A percentile compares a stretch with the other conserved stretches of the same genome.
Conservation (phyloP, 2,113 vertebrate species). For the Myotis davidii region DNA sequence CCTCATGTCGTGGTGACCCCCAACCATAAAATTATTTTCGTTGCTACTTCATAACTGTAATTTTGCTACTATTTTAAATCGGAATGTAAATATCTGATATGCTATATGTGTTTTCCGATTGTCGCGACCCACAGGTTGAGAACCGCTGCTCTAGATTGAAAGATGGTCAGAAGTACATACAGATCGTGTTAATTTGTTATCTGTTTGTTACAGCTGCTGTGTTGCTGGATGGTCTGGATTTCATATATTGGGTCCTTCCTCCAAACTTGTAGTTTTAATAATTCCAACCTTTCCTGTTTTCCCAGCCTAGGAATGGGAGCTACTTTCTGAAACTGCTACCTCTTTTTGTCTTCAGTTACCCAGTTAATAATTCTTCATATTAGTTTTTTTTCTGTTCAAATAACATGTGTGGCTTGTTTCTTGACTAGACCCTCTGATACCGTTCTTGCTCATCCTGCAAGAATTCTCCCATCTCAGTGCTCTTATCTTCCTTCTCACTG, state of each 20-base stretch:
- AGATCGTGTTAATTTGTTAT: not conserved
- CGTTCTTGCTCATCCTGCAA: not conserved
- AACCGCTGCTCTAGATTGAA: not conserved
- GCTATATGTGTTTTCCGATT: too few species aligned
- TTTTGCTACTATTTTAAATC: too few species aligned
- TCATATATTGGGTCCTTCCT: not conserved
- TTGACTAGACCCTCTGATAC: not conserved
- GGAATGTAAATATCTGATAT: too few species aligned
- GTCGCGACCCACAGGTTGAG: too few species aligned
- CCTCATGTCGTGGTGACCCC: too few species aligned
- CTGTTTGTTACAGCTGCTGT: not conserved
- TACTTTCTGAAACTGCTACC: slow-evolving; percentile 10
- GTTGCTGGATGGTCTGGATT: not conserved
- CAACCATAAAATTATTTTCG: too few species aligned
- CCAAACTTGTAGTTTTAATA: not conserved
- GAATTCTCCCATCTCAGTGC: not conserved
- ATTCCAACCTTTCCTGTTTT: not conserved
- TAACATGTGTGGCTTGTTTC: slow-evolving; percentile 9
- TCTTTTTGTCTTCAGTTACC: slow-evolving; percentile 32
- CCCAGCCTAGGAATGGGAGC: not conserved
- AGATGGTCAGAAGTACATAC: not conserved
- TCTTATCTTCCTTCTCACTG: slow-evolving; percentile 10
- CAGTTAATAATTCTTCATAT: slow-evolving; percentile 33
- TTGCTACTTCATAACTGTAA: too few species aligned
- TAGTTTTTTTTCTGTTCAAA: slow-evolving; percentile 22